Evolutionary conservation across 2,888 invertebrate genomes (phyloP), one percentile per base, ranked within the genome.

Genomic region (Campoletis raptor): DNA sequence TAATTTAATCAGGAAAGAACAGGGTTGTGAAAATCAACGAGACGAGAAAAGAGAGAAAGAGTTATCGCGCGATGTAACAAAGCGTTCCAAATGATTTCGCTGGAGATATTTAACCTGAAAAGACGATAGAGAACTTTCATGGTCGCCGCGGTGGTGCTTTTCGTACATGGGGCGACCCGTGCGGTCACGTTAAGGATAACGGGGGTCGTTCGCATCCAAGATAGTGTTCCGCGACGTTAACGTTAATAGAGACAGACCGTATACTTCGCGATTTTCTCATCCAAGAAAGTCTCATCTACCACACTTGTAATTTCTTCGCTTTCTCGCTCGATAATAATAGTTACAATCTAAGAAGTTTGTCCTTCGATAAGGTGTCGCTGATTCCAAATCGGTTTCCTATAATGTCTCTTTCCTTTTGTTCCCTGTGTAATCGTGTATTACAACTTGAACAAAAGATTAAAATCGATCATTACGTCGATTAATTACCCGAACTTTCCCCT

Each of bases 141-240:
- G 81, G 66, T 86, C 86, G 81, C 21, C 73, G 42, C 73, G 42
- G 67, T 81, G 79, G 61, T 54, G 64, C 30, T 80, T 45, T 74
- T 84, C 74, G 6, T 40, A 45, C 21, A 64, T 76, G 81, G 40
- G n/a, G 6, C 72, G 69, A n/a, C 18, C 30, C 61, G 61, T 30
- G 72, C 76, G 85, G 76, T 76, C 67, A 74, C 83, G 83, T 86
- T 86, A 84, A 86, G 84, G 86, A 81, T 86, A 81, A 86, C 86
- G 83, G 69, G 83, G 61, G 37, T 70, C 74, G 81, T 81, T 86
- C 81, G 30, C 54, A 64, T 54, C 57, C 70, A 74, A 86, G 86
- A 86, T 84, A 86, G 83, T 79, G 86, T 61, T 78, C 61, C 61
- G 45, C 67, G 64, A 86, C 78, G 81, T 81, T 86, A 78, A 81